phyloP scores from a whole-genome alignment of 2,888 invertebrate species.

The Ennomos quercinarius region DNA sequence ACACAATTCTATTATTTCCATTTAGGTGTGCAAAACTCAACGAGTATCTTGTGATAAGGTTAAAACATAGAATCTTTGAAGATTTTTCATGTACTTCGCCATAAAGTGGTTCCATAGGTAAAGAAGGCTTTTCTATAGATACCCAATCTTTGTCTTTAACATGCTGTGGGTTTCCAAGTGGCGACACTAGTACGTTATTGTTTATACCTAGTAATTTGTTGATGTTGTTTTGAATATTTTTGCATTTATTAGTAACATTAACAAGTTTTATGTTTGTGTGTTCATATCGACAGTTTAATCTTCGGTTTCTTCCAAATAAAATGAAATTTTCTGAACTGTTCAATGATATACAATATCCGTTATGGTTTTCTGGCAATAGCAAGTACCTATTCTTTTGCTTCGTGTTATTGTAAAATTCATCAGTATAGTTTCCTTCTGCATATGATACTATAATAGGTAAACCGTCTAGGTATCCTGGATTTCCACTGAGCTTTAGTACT shows the following conservation, averaged over 20 bases:
- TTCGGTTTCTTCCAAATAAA: conserved; percentile 79
- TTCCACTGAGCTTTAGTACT: conserved; percentile 86
- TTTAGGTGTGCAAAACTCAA: conserved; percentile 61
- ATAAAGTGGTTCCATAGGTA: conserved; percentile 47
- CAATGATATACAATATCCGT: conserved; percentile 72
- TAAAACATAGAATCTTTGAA: conserved; percentile 62
- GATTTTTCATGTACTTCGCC: conserved; percentile 56
- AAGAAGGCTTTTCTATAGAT: conserved; percentile 44
- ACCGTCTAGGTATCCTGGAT: conserved; percentile 90
- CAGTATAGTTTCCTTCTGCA: conserved; percentile 60
- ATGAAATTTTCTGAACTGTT: conserved; percentile 62
- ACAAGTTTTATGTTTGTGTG: conserved; percentile 39
- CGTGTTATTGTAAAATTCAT: conserved; percentile 61
- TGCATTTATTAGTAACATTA: conserved; percentile 60
- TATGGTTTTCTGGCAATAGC: conserved; percentile 63
- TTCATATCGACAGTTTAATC: conserved; percentile 71
- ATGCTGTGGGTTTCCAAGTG: conserved; percentile 66
- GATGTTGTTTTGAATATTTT: conserved; percentile 60
- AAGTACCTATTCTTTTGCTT: conserved; percentile 44
- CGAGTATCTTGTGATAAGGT: conserved; percentile 62
- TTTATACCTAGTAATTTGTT: conserved; percentile 49
- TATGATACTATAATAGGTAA: conserved; percentile 86
- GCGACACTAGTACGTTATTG: conserved; percentile 56
- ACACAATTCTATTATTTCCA: conserved; percentile 62
- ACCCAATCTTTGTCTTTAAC: conserved; percentile 66